A percentile compares a stretch with the other conserved stretches of the same genome.
Evolutionary conservation across 2,888 invertebrate species (phyloP).

Genomic region (Eilema depressum): DNA sequence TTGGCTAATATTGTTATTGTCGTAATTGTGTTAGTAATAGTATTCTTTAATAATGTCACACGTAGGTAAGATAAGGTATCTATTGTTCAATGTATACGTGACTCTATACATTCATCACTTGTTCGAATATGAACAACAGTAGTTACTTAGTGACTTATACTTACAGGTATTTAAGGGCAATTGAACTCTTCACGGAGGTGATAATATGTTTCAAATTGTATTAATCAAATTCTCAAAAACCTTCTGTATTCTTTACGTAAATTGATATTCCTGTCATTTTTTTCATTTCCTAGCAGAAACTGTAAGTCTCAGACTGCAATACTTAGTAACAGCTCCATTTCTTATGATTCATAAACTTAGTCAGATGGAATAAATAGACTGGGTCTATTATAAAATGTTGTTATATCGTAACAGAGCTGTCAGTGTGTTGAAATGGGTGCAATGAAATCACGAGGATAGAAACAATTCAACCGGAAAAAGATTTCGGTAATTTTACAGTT

Average conservation of each 20-base stretch:
- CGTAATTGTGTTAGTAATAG: slow-evolving; percentile 5
- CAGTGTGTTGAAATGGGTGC: slow-evolving; percentile 7
- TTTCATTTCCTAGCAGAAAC: not conserved
- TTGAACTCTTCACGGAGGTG: no score
- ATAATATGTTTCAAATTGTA: no score
- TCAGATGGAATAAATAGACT: slow-evolving; percentile 12
- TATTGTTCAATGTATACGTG: not conserved
- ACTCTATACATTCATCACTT: not conserved
- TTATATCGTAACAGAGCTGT: not conserved
- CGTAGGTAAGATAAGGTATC: not conserved
- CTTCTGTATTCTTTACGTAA: no score
- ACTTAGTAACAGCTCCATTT: not conserved
- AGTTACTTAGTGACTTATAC: not conserved
- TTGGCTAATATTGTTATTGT: not conserved
- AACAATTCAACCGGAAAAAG: not conserved
- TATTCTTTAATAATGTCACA: slow-evolving; percentile 5
- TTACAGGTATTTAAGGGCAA: not conserved
- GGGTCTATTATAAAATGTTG: not conserved
- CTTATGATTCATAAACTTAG: slow-evolving; percentile 9
- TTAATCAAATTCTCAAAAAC: no score
- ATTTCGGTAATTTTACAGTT: not conserved
- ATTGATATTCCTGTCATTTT: no score
- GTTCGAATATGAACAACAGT: not conserved
- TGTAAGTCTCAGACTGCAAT: not conserved
- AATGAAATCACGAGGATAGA: not conserved